These are phyloP conservation scores for Hipposideros larvatus DNA, from an alignment of 2,797 vertebrate species.

Conservation along the genomic window DNA sequence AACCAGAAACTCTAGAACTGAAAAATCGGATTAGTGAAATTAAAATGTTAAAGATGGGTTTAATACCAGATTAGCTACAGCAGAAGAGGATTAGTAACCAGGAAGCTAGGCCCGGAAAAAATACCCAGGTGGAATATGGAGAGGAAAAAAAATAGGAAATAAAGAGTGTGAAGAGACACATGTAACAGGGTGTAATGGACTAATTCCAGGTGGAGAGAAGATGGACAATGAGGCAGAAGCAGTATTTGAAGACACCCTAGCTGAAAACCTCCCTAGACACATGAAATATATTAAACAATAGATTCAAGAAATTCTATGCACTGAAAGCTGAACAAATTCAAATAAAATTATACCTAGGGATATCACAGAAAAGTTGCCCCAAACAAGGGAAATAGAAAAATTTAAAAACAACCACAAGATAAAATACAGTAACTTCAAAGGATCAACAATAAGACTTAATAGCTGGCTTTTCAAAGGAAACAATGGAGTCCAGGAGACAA, in stretches of 20 bases:
- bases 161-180: neutral
- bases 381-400: neutral
- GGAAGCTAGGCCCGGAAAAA: neutral
- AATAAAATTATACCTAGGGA: neutral
- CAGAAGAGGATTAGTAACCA: neutral
- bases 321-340: neutral
- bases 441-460: neutral
- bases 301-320: conserved; percentile 14
- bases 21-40: conserved; percentile 28
- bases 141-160: neutral
- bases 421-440: neutral
- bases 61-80: neutral
- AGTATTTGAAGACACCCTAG: neutral
- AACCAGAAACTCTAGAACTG: conserved; percentile 3
- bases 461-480: neutral
- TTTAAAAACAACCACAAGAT: neutral
- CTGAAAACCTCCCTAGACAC: neutral
- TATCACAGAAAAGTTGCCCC: neutral
- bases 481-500: neutral
- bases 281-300: conserved; percentile 24
- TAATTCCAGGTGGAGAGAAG: neutral
- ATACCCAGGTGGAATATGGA: neutral
- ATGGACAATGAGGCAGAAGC: neutral
- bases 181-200: neutral
- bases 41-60: conserved; percentile 25